Percentiles rank a stretch among this genome's conserved stretches.
phyloP scores from a whole-genome alignment of 2,888 invertebrate genomes.

The Meganola albula region DNA sequence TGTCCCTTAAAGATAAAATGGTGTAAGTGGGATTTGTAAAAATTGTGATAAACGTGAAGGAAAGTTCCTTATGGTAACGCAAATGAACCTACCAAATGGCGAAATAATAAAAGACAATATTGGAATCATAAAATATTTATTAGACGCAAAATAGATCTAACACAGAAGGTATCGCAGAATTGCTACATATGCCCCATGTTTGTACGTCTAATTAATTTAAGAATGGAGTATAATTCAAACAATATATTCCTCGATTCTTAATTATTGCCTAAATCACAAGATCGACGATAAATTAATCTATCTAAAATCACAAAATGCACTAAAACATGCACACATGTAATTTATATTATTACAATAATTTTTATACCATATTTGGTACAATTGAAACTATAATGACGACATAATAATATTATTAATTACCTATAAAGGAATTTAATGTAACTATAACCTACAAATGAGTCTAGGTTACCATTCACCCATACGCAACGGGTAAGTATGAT shows the following conservation, averaged over 20 bases:
- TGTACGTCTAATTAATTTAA: constrained; percentile 33
- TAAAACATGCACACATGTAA: constrained; percentile 77
- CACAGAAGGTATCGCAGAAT: constrained; percentile 32
- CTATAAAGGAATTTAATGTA: constrained; percentile 44
- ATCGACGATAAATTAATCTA: constrained; percentile 76
- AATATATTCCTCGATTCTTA: constrained; percentile 40
- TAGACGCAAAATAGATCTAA: constrained; percentile 35
- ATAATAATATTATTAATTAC: constrained; percentile 45
- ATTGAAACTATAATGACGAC: constrained; percentile 58
- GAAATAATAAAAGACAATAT: constrained; percentile 12
- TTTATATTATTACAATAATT: constrained; percentile 54
- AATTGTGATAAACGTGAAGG: too few relatives aligned
- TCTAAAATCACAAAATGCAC: constrained; percentile 78
- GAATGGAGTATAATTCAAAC: constrained; percentile 31
- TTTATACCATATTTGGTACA: constrained; percentile 68
- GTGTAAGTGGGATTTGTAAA: too few relatives aligned
- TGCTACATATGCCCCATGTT: constrained; percentile 28
- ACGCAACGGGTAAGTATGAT: constrained; percentile 27
- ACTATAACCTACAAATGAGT: constrained; percentile 54
- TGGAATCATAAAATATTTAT: constrained; percentile 26
- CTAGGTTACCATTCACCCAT: constrained; percentile 43
- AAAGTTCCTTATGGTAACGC: too few relatives aligned
- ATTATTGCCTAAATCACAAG: constrained; percentile 74
- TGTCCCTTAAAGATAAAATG: too few relatives aligned
- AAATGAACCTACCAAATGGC: too few relatives aligned